phyloP scores from a whole-genome alignment of 2,113 vertebrate species.

The pig (Sus scrofa) region T2T-Sscrofa CM000824.6:162229501-162230000 shows the following conservation, averaged over 20 bases:
- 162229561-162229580: not conserved
- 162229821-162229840: constrained; percentile 17
- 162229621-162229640: not conserved
- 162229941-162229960: not conserved
- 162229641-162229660: not conserved
- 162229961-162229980: not conserved
- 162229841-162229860: constrained; percentile 32
- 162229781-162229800: not conserved
- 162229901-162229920: not conserved
- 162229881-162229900: not conserved
- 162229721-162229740: not conserved
- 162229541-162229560: not conserved
- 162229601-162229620: not conserved
- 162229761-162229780: not conserved
- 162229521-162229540: not conserved
- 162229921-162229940: not conserved
- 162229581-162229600: not conserved
- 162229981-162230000: not conserved
- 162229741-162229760: not conserved
- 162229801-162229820: not conserved
- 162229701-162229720: not conserved
- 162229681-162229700: not conserved
- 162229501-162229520: not conserved
- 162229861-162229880: not conserved
- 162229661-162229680: not conserved